These are phyloP conservation scores for Clepsis dumicolana DNA, from an alignment of 2,888 invertebrate genomes.

Conservation along the genomic window DNA sequence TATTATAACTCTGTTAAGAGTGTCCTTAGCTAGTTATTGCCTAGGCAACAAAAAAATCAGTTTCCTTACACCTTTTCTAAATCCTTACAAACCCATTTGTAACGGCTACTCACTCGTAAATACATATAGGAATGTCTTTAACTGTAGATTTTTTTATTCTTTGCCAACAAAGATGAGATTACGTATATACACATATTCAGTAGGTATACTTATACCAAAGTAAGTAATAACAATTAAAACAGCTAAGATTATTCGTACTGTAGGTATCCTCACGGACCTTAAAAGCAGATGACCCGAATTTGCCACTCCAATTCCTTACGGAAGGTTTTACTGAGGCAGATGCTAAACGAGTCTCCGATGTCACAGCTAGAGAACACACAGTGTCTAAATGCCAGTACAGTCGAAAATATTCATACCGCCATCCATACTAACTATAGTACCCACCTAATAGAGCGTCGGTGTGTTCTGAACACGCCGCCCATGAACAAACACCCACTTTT, in stretches of 20 bases:
- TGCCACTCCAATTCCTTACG: slow-evolving; percentile 3
- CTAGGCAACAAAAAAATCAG: too few relatives aligned
- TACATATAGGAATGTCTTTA: too few relatives aligned
- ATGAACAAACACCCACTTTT: too few relatives aligned
- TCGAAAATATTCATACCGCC: not conserved
- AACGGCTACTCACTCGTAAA: too few relatives aligned
- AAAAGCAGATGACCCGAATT: slow-evolving; percentile 40
- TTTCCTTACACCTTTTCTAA: too few relatives aligned
- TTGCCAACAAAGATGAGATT: too few relatives aligned
- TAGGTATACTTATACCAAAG: too few relatives aligned
- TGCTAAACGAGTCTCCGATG: not conserved
- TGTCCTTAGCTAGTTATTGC: too few relatives aligned
- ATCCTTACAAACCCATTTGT: too few relatives aligned
- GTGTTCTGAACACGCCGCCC: not conserved
- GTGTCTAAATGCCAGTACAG: not conserved
- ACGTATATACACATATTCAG: too few relatives aligned
- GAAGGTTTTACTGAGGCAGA: slow-evolving; percentile 1
- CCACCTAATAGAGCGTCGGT: not conserved
- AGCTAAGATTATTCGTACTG: not conserved
- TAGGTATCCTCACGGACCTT: slow-evolving; percentile 12
- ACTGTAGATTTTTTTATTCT: too few relatives aligned
- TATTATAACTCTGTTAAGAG: too few relatives aligned
- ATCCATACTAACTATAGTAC: not conserved
- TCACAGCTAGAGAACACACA: not conserved
- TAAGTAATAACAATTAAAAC: not conserved